Evolutionary conservation across 2,113 vertebrate species (phyloP), one percentile per base, ranked within the genome.

Genomic region (Ptilorrhoa leucosticta): DNA sequence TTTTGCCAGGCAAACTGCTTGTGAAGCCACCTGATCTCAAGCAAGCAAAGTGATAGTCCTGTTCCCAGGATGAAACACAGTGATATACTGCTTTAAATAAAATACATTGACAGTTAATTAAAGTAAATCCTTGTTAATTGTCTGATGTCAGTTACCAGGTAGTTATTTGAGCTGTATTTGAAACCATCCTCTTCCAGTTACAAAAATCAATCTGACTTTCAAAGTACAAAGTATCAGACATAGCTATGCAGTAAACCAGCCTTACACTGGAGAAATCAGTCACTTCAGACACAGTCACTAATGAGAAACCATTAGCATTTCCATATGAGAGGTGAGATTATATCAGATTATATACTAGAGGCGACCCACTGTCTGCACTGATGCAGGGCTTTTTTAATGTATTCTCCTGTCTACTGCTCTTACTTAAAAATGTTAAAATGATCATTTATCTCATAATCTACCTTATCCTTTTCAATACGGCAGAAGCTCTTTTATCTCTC

Each of bases 151-250:
- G 15, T 72, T 85, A 60, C 39, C 40, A 72, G 31, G 30, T 57
- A 68, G 58, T 71, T 78, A 91, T 60, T 89, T 70, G 90, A 91
- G 56, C 72, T 87, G 10, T 82, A 76, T 76, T 95, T 96, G 78
- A 93, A 95, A 71, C 45, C 31, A 53, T 33, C 27, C 9, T 87
- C 11, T 82, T 87, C 51, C 48, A 75, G 64, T 79, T 87, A 56
- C 54, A 85, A 86, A 97, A 94, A 84, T 89, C 84, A 60, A 63
- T 78, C 65, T 87, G 72, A 45, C 31, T 97, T 72, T 53, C 66
- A 69, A 64, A 79, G 35, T 71, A 91, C 10, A 8, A 85, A 84
- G 40, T 89, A 71, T 80, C 39, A 83, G 54, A 70, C 27, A 21
- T 15, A n/a, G 42, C 47, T 70, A 7, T 78, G 45, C 50, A 42